Conservation (phyloP, 1,140 invertebrate genomes). For the Drosophila tristis region DNA sequence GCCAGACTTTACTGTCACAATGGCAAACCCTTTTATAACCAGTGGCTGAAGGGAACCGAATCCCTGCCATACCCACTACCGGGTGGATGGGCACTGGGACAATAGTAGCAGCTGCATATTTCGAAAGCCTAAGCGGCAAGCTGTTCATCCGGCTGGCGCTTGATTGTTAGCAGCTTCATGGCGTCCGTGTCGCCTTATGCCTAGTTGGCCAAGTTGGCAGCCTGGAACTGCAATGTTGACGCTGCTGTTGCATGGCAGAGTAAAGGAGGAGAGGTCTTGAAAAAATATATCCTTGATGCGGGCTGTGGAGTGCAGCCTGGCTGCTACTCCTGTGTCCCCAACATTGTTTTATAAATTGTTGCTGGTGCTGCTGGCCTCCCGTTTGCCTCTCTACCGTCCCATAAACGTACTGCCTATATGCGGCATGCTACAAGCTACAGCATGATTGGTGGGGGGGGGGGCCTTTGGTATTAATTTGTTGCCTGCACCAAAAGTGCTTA, state of each 20-base stretch:
- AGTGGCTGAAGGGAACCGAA: neutral
- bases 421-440: neutral
- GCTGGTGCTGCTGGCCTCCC: slow-evolving; percentile 5
- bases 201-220: slow-evolving; percentile 73
- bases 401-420: neutral
- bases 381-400: too few species aligned
- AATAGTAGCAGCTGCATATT: slow-evolving; percentile 55
- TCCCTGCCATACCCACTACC: too few species aligned
- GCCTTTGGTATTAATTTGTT: slow-evolving; percentile 68
- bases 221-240: slow-evolving; percentile 68
- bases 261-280: slow-evolving; percentile 15
- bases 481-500: slow-evolving; percentile 70
- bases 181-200: slow-evolving; percentile 27
- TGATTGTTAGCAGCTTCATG: slow-evolving; percentile 58
- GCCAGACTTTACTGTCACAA: slow-evolving; percentile 42
- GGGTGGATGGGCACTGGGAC: neutral
- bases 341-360: slow-evolving; percentile 36
- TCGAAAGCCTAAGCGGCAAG: slow-evolving; percentile 65
- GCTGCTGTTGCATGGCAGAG: slow-evolving; percentile 64
- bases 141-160: slow-evolving; percentile 73
- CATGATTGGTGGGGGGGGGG: slow-evolving; percentile 13
- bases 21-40: neutral
- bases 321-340: slow-evolving; percentile 11
- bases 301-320: slow-evolving; percentile 26
- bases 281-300: slow-evolving; percentile 30